A percentile compares a stretch with the other conserved stretches of the same genome.
phyloP scores from a whole-genome alignment of 2,113 vertebrate species.

The Symphodus melops region DNA sequence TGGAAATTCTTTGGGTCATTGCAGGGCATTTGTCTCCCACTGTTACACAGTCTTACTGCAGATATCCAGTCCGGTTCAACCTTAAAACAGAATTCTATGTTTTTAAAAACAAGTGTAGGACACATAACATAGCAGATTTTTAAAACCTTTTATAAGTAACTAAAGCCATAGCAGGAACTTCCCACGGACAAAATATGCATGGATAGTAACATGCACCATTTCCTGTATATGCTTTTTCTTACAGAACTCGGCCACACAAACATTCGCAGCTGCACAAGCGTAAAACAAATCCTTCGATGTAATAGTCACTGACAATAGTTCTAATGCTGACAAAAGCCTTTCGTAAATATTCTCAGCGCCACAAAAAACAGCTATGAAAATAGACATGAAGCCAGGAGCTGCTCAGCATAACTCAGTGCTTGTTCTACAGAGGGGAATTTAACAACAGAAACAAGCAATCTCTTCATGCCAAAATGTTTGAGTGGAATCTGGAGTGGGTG shows the following conservation, averaged over 20 bases:
- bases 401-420: constrained; percentile 4
- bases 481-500: constrained; percentile 62
- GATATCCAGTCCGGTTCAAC: background rate
- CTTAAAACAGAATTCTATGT: background rate
- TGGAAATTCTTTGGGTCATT: no score
- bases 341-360: background rate
- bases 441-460: constrained; percentile 43
- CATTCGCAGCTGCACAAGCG: constrained; percentile 47
- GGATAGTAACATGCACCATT: background rate
- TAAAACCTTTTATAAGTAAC: background rate
- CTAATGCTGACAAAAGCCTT: constrained; percentile 18
- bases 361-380: background rate
- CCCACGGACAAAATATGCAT: constrained; percentile 8
- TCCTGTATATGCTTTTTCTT: constrained; percentile 37
- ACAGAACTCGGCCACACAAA: constrained; percentile 33
- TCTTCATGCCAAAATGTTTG: constrained; percentile 53
- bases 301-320: constrained; percentile 8
- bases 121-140: background rate
- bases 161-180: background rate
- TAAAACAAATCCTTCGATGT: constrained; percentile 17
- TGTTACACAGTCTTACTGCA: no score
- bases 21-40: no score
- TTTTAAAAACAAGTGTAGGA: background rate
- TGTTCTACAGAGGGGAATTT: constrained; percentile 27
- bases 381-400: background rate